Evolutionary conservation across 2,888 invertebrate species (phyloP), one percentile per base, ranked within the genome.

Genomic region (Eupithecia inturbata): DNA sequence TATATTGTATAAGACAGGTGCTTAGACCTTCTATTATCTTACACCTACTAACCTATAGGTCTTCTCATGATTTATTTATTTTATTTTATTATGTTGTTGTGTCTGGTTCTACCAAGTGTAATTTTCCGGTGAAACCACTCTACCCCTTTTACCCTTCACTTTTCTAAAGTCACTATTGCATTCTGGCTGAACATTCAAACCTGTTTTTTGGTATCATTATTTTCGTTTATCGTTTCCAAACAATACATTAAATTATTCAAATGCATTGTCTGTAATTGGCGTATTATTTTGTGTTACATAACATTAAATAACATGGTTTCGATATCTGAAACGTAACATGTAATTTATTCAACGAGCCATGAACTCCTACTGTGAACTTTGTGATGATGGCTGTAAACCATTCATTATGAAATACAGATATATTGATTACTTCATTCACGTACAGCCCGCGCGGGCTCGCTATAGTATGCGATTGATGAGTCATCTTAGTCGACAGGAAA

Each of bases 291-390:
- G n/a, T 68, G 73, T 82, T 81, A 80, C 79, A 80, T 80, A 84
- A 82, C 77, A 77, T 77, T 57, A 76, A 81, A 82, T 83, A 81
- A 81, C 80, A 80, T 78, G 79, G 63, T 77, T 79, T 78, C 79
- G 78, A 80, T 78, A 79, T 79, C 80, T 41, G 75, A 79, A 83
- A 84, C 77, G 72, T 76, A 83, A 82, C 82, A 72, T 82, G 74
- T 86, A 83, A 87, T 87, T 86, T 85, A 78, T 79, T 81, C 79
- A 74, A 78, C 80, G 80, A 79, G 82, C 81, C 83, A 82, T 84
- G 82, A 81, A 81, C 80, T 81, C 62, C 69, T 77, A 72, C 77
- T 70, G 77, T 78, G 78, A 76, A 76, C 74, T 73, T 77, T 69
- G 67, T 66, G 60, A 75, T 73, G 39, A 73, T 73, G 26, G 28